Evolutionary conservation across 2,113 vertebrate species (phyloP).

Genomic region (Trichomycterus rosablanca): DNA sequence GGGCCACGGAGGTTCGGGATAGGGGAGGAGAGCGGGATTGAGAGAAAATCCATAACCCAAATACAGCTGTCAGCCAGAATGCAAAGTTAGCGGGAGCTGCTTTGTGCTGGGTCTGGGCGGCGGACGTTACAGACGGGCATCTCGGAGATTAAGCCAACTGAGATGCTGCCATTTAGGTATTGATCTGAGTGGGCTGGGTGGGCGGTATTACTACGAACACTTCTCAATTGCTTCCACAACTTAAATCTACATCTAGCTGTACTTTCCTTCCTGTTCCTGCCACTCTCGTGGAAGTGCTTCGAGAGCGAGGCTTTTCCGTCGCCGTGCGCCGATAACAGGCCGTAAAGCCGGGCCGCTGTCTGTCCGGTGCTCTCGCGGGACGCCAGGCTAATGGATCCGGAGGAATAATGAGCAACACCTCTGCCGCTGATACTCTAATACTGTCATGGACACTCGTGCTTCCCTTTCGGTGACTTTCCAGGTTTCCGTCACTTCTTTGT

Average conservation of each 20-base stretch:
- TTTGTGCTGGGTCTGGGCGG: conserved; percentile 46
- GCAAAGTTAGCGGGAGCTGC: conserved; percentile 62
- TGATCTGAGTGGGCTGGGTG: no score
- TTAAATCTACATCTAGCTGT: not conserved
- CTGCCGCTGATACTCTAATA: conserved; percentile 24
- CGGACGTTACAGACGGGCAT: not conserved
- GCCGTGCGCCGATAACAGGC: conserved; percentile 29
- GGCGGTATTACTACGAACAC: not conserved
- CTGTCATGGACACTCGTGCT: conserved; percentile 36
- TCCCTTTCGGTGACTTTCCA: conserved; percentile 22
- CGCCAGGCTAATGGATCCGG: conserved; percentile 47
- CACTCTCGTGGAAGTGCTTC: conserved; percentile 7
- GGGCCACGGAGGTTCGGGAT: conserved; percentile 30
- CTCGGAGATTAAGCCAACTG: not conserved
- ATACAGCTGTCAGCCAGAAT: conserved; percentile 71
- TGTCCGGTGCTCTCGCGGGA: conserved; percentile 37
- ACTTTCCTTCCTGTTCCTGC: conserved; percentile 2
- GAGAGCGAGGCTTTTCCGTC: conserved; percentile 21
- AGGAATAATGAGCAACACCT: conserved; percentile 48
- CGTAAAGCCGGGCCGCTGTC: conserved; percentile 20
- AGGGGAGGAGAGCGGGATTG: conserved; percentile 52
- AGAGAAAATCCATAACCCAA: conserved; percentile 80
- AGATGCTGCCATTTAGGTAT: not conserved
- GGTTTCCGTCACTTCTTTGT: no score
- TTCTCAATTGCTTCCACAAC: not conserved